Evolutionary conservation across 1,140 invertebrate species (phyloP).

Genomic region (Venturia canescens): DNA sequence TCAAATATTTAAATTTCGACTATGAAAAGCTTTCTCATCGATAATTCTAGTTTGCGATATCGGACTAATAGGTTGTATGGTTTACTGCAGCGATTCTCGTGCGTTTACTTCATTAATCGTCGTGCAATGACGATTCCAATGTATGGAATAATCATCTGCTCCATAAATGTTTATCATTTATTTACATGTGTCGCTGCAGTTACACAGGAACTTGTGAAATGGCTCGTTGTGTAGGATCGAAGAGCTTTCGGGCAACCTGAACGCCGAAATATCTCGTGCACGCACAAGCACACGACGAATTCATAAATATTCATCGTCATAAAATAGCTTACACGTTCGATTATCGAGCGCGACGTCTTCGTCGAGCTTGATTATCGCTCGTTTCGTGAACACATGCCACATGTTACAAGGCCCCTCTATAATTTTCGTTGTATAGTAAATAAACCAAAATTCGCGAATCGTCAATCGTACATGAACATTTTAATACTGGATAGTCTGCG

Average conservation of each 20-base stretch:
- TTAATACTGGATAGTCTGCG: too few relatives aligned
- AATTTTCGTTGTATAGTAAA: too few relatives aligned
- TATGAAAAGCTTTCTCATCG: too few relatives aligned
- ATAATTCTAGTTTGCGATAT: too few relatives aligned
- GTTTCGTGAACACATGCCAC: too few relatives aligned
- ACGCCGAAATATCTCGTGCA: too few relatives aligned
- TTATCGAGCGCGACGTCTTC: conserved; percentile 21
- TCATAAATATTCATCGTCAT: conserved; percentile 49
- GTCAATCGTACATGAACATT: too few relatives aligned
- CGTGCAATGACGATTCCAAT: not conserved
- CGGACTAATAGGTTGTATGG: too few relatives aligned
- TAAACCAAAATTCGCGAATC: too few relatives aligned
- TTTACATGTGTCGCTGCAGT: not conserved
- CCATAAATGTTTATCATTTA: not conserved
- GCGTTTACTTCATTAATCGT: conserved; percentile 2
- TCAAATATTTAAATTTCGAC: too few relatives aligned
- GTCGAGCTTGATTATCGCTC: too few relatives aligned
- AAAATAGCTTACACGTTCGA: conserved; percentile 33
- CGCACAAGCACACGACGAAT: not conserved
- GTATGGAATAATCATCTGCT: not conserved
- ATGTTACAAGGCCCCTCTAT: too few relatives aligned
- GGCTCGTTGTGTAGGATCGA: not conserved
- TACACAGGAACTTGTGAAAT: not conserved
- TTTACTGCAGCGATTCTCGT: not conserved
- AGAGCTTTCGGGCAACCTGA: not conserved